Evolutionary conservation across 2,113 vertebrate genomes (phyloP), one percentile per base, ranked within the genome.

Genomic region (Agelaius tricolor): DNA sequence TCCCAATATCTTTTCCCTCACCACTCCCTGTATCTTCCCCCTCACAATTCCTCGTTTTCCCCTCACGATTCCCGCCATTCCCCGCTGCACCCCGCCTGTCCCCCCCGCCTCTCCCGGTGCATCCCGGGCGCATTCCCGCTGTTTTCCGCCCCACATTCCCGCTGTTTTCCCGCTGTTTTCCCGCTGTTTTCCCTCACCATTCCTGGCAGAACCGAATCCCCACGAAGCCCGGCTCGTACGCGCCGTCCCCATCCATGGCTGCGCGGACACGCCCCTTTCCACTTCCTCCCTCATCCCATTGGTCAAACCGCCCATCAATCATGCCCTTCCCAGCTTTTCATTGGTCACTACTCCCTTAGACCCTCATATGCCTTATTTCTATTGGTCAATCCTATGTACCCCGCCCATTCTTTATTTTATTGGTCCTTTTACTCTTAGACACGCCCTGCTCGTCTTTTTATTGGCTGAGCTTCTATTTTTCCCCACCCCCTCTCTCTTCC

Each of bases 251-350:
- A 9, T 88, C 85, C 85, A 88, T 88, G 30, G 41, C 67, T 9
- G 22, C 20, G 1, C 8, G 7, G 14, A 2, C 78, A 18, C 54
- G 7, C 65, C 43, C 11, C 31, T 13, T n/a, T 28, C 43, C 54
- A 0, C 6, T 9, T 8, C 19, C 79, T 39, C 19, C 28, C 23
- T 28, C 44, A 41, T 2, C 3, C 9, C 44, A 82, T 69, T 82
- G 54, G 35, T 11, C 30, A 15, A 23, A 0, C 0, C 1, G 15
- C 3, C 35, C 11, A 15, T 69, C 79, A 23, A 59, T 82, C 65
- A 16, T 2, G 6, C 7, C 0, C 1, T 0, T 11, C 0, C 2
- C 3, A 0, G 0, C 20, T 33, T 49, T 0, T 27, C 5, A 82
- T 69, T 58, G 11, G 78, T 22, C 7, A 27, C 1, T 0, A 0